Percentiles rank a stretch among this genome's conserved stretches.
Conservation (phyloP, 2,797 vertebrate species). For the Echiichthys vipera region DNA sequence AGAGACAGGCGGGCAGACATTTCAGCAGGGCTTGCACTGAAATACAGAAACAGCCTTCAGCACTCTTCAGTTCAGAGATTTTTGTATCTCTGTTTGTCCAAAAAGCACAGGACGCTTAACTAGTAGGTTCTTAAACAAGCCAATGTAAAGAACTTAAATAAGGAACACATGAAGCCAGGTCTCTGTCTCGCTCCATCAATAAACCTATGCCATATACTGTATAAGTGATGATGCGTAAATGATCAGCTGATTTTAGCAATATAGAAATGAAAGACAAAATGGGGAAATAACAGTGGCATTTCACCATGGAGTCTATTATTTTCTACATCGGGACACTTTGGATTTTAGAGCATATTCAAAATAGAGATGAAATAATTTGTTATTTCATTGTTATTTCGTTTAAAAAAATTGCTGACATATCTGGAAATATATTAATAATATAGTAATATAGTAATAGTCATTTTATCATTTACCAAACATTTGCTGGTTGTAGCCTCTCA, state of each 20-base stretch:
- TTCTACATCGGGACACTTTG: background rate
- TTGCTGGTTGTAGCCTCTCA: background rate
- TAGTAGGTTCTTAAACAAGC: background rate
- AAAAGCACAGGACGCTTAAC: background rate
- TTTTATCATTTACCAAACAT: background rate
- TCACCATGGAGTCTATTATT: background rate
- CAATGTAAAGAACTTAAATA: background rate
- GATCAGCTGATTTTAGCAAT: background rate
- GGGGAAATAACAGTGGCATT: background rate
- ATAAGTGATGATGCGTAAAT: background rate
- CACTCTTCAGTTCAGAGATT: background rate
- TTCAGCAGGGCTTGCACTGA: conserved; percentile 6
- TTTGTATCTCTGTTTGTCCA: background rate
- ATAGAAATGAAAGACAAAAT: background rate
- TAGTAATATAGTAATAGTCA: background rate
- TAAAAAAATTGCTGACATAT: no score
- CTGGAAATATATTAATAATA: no score
- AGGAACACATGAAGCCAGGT: background rate
- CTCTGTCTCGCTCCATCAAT: background rate
- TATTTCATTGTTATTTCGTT: no score
- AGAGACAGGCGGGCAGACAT: conserved; percentile 49
- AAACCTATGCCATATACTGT: background rate
- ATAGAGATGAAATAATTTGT: no score
- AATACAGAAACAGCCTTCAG: background rate
- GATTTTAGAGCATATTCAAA: no score